Conservation (phyloP, 2,113 vertebrate species). For the Stomatorhinus ivindoensis region DNA sequence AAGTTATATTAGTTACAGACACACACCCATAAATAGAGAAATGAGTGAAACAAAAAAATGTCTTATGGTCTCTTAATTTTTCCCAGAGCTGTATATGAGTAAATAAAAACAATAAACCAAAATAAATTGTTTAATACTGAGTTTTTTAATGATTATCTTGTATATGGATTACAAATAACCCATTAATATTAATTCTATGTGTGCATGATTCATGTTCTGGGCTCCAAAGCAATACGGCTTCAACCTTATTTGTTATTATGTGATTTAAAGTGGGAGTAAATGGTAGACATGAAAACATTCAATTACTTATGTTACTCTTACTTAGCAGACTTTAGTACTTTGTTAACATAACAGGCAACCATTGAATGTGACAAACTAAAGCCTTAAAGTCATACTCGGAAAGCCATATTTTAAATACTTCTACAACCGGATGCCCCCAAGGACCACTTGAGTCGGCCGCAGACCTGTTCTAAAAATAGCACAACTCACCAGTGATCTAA, state of each 20-base stretch:
- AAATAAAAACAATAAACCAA: not conserved
- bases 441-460: too few relatives aligned
- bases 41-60: not conserved
- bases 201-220: not conserved
- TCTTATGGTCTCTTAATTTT: not conserved
- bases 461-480: too few relatives aligned
- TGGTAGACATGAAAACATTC: not conserved
- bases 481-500: too few relatives aligned
- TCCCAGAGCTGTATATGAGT: not conserved
- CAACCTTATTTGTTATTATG: not conserved
- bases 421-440: too few relatives aligned
- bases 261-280: not conserved
- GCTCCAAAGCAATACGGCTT: not conserved
- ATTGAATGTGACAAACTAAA: not conserved
- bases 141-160: not conserved
- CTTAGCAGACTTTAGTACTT: not conserved
- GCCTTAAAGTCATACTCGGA: not conserved
- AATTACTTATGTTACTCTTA: not conserved
- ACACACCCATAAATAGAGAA: not conserved
- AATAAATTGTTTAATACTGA: not conserved
- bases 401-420: not conserved
- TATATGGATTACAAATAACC: not conserved
- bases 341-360: not conserved
- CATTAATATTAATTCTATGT: not conserved
- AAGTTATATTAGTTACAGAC: not conserved